Percentiles rank a stretch among this genome's conserved stretches.
These are phyloP conservation scores for Hyperoplus lanceolatus DNA, from an alignment of 2,797 vertebrate genomes.

Conservation along the genomic window DNA sequence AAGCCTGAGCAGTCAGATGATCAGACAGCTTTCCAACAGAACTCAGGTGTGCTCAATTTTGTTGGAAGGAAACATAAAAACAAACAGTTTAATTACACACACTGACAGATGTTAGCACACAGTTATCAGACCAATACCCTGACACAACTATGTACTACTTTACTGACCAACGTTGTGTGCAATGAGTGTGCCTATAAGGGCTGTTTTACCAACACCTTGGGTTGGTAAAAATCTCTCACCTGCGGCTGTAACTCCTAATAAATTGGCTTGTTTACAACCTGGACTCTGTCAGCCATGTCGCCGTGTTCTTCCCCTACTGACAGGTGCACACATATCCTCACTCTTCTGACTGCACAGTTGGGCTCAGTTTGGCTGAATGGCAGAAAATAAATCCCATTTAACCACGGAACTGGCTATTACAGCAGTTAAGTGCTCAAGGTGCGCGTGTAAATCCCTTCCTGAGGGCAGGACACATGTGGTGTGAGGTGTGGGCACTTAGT, in stretches of 20 bases:
- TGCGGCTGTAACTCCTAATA: slow-evolving; percentile 11
- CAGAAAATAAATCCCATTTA: slow-evolving; percentile 19
- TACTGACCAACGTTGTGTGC: not conserved
- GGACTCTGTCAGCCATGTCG: not conserved
- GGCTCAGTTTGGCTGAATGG: slow-evolving; percentile 20
- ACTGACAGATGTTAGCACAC: not conserved
- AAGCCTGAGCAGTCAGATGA: not conserved
- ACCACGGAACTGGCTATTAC: slow-evolving; percentile 53
- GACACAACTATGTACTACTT: not conserved
- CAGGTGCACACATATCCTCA: not conserved
- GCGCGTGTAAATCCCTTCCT: slow-evolving; percentile 49
- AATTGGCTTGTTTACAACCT: slow-evolving; percentile 15
- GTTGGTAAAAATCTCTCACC: not conserved
- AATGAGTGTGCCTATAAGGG: not conserved
- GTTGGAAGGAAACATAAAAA: not conserved
- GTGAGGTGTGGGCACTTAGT: slow-evolving; percentile 40
- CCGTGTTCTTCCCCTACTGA: not conserved
- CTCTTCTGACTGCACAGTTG: slow-evolving; percentile 11
- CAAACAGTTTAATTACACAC: not conserved
- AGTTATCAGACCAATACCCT: not conserved
- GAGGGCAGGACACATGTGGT: slow-evolving; percentile 43
- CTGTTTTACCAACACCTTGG: not conserved
- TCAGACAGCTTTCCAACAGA: not conserved
- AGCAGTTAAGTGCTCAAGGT: slow-evolving; percentile 52
- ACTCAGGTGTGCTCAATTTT: not conserved